Conservation (phyloP, 2,888 invertebrate genomes). For the Tenodera sinensis region DNA sequence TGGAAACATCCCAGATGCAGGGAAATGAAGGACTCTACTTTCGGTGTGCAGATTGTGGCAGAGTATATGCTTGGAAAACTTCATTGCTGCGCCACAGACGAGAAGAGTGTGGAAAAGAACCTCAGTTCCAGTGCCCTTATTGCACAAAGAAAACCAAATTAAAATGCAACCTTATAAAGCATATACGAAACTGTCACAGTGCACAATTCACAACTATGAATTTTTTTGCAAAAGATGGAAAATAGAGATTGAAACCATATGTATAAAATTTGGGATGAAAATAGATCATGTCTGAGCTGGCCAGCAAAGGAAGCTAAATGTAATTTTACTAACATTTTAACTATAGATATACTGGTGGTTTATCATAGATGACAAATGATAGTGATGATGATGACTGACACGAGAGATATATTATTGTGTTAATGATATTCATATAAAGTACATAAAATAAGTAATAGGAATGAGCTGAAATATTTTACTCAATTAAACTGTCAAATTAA, state of each 20-base stretch:
- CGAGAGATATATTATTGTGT: too few relatives aligned
- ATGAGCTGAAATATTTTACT: too few relatives aligned
- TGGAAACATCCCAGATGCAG: neutral
- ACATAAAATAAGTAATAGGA: too few relatives aligned
- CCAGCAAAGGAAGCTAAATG: too few relatives aligned
- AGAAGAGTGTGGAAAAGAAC: slow-evolving; percentile 54
- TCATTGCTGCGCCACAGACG: slow-evolving; percentile 47
- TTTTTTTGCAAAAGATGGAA: neutral
- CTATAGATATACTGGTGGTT: too few relatives aligned
- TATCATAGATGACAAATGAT: too few relatives aligned
- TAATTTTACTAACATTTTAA: too few relatives aligned
- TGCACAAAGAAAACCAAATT: slow-evolving; percentile 30
- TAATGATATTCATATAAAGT: too few relatives aligned
- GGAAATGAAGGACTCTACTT: neutral
- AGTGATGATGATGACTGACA: too few relatives aligned
- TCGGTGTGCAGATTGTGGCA: slow-evolving; percentile 38
- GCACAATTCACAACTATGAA: neutral
- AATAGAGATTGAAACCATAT: neutral
- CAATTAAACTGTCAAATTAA: too few relatives aligned
- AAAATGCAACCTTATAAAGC: slow-evolving; percentile 17
- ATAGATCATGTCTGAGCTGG: too few relatives aligned
- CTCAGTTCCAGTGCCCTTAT: slow-evolving; percentile 40
- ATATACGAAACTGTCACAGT: neutral
- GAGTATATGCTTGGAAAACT: slow-evolving; percentile 38
- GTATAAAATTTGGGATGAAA: too few relatives aligned